Conservation (phyloP, 2,888 invertebrate genomes). For the Apamea sordens region DNA sequence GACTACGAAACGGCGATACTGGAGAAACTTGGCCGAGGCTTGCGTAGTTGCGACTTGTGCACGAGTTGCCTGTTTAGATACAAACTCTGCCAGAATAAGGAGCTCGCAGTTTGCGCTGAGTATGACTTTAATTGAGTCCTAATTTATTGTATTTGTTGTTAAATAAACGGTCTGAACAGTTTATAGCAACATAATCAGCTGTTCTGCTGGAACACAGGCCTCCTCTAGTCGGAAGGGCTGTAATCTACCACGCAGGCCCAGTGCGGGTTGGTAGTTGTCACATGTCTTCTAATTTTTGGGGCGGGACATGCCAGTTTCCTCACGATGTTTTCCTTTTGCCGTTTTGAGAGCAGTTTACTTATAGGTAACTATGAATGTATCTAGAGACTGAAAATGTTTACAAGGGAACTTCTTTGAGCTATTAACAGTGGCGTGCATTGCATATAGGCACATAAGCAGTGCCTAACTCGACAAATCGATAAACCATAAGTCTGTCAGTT, state of each 20-base stretch:
- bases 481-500: too few species aligned
- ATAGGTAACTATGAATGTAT: neutral
- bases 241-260: neutral
- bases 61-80: conserved; percentile 45
- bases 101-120: conserved; percentile 24
- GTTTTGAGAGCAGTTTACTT: conserved; percentile 10
- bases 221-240: neutral
- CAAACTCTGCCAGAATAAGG: conserved; percentile 41
- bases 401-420: neutral
- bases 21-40: conserved; percentile 45
- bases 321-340: neutral
- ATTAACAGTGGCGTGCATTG: too few species aligned
- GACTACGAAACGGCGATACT: conserved; percentile 41
- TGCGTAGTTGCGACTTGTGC: conserved; percentile 20
- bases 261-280: neutral
- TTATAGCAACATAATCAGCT: neutral
- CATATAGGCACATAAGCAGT: too few species aligned
- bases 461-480: too few species aligned
- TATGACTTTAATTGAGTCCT: conserved; percentile 40
- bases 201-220: neutral
- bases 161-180: conserved; percentile 19
- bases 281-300: neutral
- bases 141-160: conserved; percentile 40
- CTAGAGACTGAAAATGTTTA: neutral
- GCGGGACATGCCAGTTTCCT: neutral